These are phyloP conservation scores for Halichondria panicea DNA, from an alignment of 37 sponge, comb jelly and placozoan genomes.

Conservation along the genomic window DNA sequence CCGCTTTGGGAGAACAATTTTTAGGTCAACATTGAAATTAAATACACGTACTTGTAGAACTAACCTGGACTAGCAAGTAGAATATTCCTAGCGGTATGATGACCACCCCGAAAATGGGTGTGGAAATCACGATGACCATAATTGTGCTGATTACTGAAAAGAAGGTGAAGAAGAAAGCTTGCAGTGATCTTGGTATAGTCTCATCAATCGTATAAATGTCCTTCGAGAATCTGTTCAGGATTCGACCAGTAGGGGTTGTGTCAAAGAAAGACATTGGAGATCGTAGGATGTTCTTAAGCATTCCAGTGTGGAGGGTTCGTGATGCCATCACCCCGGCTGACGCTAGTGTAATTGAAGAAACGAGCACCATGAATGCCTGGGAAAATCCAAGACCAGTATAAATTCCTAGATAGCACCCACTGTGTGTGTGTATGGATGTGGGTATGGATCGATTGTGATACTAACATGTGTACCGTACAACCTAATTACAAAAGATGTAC, in stretches of 20 bases:
- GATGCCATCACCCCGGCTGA: slow-evolving; percentile 73
- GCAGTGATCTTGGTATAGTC: slow-evolving; percentile 65
- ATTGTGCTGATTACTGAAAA: slow-evolving; percentile 68
- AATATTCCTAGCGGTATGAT: slow-evolving; percentile 82
- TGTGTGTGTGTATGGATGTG: not conserved
- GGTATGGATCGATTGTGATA: not conserved
- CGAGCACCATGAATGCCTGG: slow-evolving; percentile 53
- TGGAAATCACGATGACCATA: slow-evolving; percentile 71
- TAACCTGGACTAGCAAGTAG: slow-evolving; percentile 79
- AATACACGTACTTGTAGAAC: no score
- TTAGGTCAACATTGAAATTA: no score
- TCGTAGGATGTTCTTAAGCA: slow-evolving; percentile 73
- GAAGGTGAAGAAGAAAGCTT: slow-evolving; percentile 59
- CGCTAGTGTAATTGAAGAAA: slow-evolving; percentile 61
- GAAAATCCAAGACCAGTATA: slow-evolving; percentile 65
- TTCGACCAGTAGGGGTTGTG: slow-evolving; percentile 89
- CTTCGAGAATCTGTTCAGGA: slow-evolving; percentile 94
- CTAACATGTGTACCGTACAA: no score
- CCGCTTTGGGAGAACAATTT: slow-evolving; percentile 29
- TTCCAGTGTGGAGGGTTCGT: slow-evolving; percentile 47
- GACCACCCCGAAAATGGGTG: slow-evolving; percentile 79
- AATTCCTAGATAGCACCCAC: slow-evolving; percentile 67
- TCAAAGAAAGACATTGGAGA: slow-evolving; percentile 98
- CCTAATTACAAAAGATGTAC: no score
- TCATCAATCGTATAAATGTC: slow-evolving; percentile 90